Evolutionary conservation across 2,113 vertebrate species (phyloP).

Genomic region (Cariama cristata): DNA sequence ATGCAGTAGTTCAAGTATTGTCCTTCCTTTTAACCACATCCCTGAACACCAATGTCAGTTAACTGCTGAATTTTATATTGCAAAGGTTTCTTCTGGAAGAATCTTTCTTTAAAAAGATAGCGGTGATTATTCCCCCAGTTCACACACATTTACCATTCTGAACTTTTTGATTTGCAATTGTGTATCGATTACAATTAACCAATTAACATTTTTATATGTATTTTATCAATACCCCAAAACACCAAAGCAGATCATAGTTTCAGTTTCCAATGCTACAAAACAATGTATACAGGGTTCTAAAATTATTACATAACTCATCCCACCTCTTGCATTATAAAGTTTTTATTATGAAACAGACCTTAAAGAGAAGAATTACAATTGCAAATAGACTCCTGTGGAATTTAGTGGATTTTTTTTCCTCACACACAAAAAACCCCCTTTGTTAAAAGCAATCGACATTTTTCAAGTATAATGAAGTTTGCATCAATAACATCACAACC

Average conservation of each 20-base stretch:
- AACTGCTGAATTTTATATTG: background rate
- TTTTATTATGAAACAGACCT: background rate
- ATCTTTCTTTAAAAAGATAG: background rate
- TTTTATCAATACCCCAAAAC: background rate
- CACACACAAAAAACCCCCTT: background rate
- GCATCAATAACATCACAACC: rapidly evolving
- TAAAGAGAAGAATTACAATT: background rate
- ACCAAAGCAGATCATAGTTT: background rate
- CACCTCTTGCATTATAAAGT: background rate
- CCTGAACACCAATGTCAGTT: background rate
- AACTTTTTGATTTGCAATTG: background rate
- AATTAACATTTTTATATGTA: background rate
- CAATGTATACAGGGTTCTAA: background rate
- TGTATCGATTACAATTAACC: background rate
- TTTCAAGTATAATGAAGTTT: background rate
- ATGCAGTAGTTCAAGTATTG: background rate
- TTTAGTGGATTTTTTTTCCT: background rate
- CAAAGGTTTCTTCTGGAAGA: background rate
- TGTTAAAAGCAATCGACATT: background rate
- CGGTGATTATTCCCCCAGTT: background rate
- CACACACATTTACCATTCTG: background rate
- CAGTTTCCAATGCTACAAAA: too few relatives aligned
- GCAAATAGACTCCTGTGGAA: background rate
- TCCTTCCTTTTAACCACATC: background rate
- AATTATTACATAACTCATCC: background rate